A percentile compares a stretch with the other conserved stretches of the same genome.
Conservation (phyloP, 2,113 vertebrate species). For the Lagopus leucura region DNA sequence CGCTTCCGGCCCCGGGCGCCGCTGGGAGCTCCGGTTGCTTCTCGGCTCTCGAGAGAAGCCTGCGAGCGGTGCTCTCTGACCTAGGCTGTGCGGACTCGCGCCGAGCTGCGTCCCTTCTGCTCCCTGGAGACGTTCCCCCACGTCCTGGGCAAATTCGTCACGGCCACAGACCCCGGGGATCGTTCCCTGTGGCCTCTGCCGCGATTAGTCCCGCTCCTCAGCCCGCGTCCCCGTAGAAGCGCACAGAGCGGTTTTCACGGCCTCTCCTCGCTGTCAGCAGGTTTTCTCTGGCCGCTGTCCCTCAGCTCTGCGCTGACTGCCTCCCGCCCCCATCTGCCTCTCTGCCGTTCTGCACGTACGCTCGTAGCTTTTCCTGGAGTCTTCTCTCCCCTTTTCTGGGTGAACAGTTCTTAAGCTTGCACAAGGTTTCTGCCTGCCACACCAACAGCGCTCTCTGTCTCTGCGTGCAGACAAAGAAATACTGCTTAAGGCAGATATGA, state of each 20-base stretch:
- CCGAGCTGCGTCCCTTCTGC: no score
- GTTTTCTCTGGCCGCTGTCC: no score
- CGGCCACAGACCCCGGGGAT: accelerated
- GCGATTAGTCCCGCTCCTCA: no score
- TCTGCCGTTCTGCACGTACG: background rate
- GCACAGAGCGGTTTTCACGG: no score
- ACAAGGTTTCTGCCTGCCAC: background rate
- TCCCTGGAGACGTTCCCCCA: background rate
- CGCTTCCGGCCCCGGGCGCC: accelerated
- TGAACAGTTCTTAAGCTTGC: accelerated
- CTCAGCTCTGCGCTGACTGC: accelerated
- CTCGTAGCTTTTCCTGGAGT: accelerated
- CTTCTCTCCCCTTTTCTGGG: background rate
- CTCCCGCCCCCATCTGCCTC: accelerated
- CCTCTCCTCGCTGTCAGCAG: no score
- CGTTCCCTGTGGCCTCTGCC: accelerated
- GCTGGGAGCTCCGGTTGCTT: background rate
- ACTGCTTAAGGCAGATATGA: background rate
- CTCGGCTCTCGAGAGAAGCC: no score
- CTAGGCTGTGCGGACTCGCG: no score
- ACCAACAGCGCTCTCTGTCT: background rate
- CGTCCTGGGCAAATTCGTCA: accelerated
- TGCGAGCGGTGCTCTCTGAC: no score
- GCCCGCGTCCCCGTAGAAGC: accelerated
- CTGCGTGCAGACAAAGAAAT: background rate